phyloP scores from a whole-genome alignment of 1,140 invertebrate species.

The Temnothorax nylanderi region DNA sequence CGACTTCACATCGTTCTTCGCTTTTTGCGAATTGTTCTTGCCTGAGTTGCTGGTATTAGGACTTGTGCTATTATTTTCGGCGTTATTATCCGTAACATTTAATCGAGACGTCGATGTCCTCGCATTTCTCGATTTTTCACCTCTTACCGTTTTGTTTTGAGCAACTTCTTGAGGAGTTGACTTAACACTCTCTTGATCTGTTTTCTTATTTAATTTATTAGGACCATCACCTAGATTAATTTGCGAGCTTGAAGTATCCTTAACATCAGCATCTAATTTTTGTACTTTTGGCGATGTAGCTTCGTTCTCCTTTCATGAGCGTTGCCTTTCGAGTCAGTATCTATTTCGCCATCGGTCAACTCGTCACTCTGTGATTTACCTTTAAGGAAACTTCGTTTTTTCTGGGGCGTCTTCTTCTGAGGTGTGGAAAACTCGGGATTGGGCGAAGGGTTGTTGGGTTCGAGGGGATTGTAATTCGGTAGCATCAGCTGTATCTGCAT shows the following conservation, averaged over 20 bases:
- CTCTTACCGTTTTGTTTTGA: conserved; percentile 26
- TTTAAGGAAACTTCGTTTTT: conserved; percentile 36
- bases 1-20: conserved; percentile 3
- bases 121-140: neutral
- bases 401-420: conserved; percentile 44
- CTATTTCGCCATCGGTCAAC: neutral
- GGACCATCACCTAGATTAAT: neutral
- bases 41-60: neutral
- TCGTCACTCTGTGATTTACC: conserved; percentile 35
- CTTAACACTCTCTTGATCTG: neutral
- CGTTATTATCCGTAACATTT: conserved; percentile 30
- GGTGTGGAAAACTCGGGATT: neutral
- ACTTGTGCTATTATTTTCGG: neutral
- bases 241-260: neutral
- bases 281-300: neutral
- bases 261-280: conserved; percentile 11
- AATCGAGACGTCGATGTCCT: neutral
- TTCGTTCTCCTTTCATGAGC: neutral
- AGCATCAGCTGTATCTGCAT: conserved; percentile 90
- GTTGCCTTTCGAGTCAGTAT: conserved; percentile 7
- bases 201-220: neutral
- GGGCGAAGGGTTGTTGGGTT: conserved; percentile 21
- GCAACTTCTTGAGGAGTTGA: neutral
- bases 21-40: conserved; percentile 30
- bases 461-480: conserved; percentile 86